Conservation (phyloP, 2,113 vertebrate species). For the Datnioides undecimradiatus region DNA sequence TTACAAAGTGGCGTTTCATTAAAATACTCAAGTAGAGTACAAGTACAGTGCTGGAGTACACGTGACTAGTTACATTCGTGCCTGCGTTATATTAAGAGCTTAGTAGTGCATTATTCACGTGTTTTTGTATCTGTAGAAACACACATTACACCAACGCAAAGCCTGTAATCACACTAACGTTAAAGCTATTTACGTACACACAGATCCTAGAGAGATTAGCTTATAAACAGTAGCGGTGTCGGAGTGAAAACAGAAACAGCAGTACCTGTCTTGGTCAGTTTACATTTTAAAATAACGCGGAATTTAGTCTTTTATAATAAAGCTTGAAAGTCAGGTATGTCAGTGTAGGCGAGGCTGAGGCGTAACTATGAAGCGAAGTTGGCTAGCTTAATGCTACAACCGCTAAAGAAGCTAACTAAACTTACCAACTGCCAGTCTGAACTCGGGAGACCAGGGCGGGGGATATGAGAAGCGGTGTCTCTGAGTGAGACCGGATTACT, state of each 20-base stretch:
- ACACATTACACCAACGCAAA: too few species aligned
- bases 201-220: neutral
- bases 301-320: too few species aligned
- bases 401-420: constrained; percentile 58
- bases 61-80: neutral
- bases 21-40: neutral
- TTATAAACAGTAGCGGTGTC: neutral
- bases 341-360: too few species aligned
- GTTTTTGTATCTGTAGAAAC: neutral
- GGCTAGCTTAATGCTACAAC: constrained; percentile 43
- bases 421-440: constrained; percentile 39
- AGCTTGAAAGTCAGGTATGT: neutral
- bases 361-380: constrained; percentile 11
- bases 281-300: too few species aligned
- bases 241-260: neutral
- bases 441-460: neutral
- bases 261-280: neutral
- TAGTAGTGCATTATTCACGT: neutral
- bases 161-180: neutral
- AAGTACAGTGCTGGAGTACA: neutral
- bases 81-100: neutral
- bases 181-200: neutral
- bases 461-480: neutral
- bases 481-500: neutral
- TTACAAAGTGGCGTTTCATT: neutral